Percentiles rank a stretch among this genome's conserved stretches.
Evolutionary conservation across 2,888 invertebrate genomes (phyloP).

Genomic region (Dexiosoma caninum): DNA sequence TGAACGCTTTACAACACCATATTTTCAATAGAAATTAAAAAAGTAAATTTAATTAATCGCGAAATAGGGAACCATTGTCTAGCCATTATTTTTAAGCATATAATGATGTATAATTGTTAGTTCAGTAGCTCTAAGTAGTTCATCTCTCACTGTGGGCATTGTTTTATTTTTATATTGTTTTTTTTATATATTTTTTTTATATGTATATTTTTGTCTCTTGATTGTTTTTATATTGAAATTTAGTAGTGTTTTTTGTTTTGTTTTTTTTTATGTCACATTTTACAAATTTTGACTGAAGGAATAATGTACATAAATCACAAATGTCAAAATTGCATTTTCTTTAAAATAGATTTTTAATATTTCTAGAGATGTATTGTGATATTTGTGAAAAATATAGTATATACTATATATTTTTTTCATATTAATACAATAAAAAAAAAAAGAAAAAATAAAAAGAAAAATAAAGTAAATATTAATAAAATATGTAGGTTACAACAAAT

Average conservation of each 20-base stretch:
- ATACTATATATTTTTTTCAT: conserved; percentile 49
- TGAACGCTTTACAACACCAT: conserved; percentile 49
- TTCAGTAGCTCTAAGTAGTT: conserved; percentile 46
- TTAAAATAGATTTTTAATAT: conserved; percentile 40
- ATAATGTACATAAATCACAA: conserved; percentile 57
- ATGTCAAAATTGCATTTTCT: conserved; percentile 53
- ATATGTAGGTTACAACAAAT: conserved; percentile 29
- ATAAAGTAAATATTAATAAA: no score
- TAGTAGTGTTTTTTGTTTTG: neutral
- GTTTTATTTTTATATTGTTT: neutral
- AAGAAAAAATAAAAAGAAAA: no score
- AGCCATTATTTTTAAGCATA: conserved; percentile 71
- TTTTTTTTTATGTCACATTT: neutral
- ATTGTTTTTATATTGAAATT: neutral
- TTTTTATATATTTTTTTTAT: neutral
- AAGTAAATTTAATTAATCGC: conserved; percentile 65
- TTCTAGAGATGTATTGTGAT: conserved; percentile 49
- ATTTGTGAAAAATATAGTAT: conserved; percentile 51
- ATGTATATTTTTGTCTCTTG: neutral
- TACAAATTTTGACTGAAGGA: conserved; percentile 47
- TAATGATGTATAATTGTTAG: conserved; percentile 50
- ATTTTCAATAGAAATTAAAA: conserved; percentile 8
- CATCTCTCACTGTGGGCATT: neutral
- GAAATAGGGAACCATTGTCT: conserved; percentile 74
- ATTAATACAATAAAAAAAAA: conserved; percentile 41